Evolutionary conservation across 2,888 invertebrate genomes (phyloP), one percentile per base, ranked within the genome.

Genomic region (Ectemnius continuus): DNA sequence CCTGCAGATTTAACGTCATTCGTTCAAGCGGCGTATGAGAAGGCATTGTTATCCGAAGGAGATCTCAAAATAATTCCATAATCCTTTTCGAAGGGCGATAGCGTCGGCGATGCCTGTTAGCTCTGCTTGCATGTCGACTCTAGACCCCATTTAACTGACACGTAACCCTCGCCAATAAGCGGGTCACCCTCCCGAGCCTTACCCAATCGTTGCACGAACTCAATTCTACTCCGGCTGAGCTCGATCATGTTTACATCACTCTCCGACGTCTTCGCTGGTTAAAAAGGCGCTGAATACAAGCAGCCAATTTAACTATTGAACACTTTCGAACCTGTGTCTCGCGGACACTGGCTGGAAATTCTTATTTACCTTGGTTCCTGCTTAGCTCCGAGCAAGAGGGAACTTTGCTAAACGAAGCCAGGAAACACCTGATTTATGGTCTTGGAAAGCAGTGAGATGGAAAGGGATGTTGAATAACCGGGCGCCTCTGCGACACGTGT

Each of bases 61-160:
- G 82, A 87, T 87, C 84, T 83, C 70, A 78, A 75, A 79, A 84
- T 84, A 83, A 85, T 83, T 85, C 83, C 81, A 85, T 85, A 85
- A 87, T 86, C 87, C 84, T 85, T 84, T 84, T 80, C 68, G 70
- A 74, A 75, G 77, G 81, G 84, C 80, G 84, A 85, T 84, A 86
- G 84, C 80, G 83, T 84, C 73, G 83, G 80, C 78, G 77, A 81
- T 79, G 77, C 80, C 73, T 79, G 84, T 83, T 83, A 81, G 79
- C 70, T 79, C 75, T 73, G 84, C 77, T 84, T 81, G 84, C 84
- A 82, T 78, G 79, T 75, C 67, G 56, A 61, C 26, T 59, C 63
- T 69, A 69, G 71, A 76, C 59, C 75, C 74, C 80, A 76, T 74
- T 77, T 75, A 69, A 72, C 68, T 70, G 67, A 72, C 82, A 82